A percentile compares a stretch with the other conserved stretches of the same genome.
phyloP scores from a whole-genome alignment of 2,888 invertebrate genomes.

The Itoplectis maculator region DNA sequence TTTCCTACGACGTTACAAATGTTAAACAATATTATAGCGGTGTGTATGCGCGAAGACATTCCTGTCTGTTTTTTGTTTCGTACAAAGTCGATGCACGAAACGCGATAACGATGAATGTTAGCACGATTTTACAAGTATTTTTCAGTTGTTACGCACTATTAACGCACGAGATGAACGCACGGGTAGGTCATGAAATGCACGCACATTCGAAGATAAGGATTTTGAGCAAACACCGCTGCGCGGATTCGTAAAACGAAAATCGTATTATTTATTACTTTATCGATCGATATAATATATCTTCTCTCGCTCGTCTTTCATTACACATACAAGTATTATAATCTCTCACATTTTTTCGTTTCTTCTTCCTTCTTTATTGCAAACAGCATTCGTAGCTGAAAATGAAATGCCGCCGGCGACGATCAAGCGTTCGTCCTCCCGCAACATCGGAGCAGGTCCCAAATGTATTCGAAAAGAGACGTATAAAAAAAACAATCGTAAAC shows the following conservation, averaged over 20 bases:
- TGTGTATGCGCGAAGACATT: conserved; percentile 16
- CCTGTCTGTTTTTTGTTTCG: background rate
- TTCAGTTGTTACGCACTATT: conserved; percentile 39
- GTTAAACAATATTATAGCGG: conserved; percentile 55
- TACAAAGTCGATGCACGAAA: conserved; percentile 40
- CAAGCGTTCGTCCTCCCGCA: conserved; percentile 16
- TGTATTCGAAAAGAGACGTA: conserved; percentile 11
- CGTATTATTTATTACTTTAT: conserved; percentile 40
- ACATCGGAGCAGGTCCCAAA: conserved; percentile 41
- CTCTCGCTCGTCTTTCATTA: conserved; percentile 30
- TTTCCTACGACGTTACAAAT: conserved; percentile 57
- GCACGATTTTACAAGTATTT: conserved; percentile 50
- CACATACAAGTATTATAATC: conserved; percentile 34
- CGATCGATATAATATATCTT: conserved; percentile 35
- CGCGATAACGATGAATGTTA: conserved; percentile 6
- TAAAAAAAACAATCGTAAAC: conserved; percentile 34
- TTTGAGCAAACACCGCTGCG: conserved; percentile 64
- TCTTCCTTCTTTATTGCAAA: conserved; percentile 22
- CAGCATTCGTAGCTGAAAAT: conserved; percentile 22
- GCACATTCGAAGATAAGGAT: conserved; percentile 40
- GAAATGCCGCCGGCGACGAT: conserved; percentile 22
- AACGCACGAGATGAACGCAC: conserved; percentile 26
- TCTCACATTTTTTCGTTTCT: conserved; percentile 17
- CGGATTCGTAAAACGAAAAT: conserved; percentile 42
- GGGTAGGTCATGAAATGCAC: background rate